Evolutionary conservation across 2,888 invertebrate genomes (phyloP), one percentile per base, ranked within the genome.

Genomic region (Drepana falcataria): DNA sequence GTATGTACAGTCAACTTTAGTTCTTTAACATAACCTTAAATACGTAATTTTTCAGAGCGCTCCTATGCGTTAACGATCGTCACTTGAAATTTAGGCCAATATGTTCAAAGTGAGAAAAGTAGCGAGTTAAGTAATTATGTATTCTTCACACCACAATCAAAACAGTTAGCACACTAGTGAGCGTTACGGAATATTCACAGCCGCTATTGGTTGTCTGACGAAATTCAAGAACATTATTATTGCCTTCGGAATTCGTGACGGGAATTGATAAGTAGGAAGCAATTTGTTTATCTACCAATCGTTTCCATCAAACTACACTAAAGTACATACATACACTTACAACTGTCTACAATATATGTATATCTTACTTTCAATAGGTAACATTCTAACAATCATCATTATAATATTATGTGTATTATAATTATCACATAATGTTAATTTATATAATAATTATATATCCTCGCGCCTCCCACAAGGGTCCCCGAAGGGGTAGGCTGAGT

Each of bases 81-180:
- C 70, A 73, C 66, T 64, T 69, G 55, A 52, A 59, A 71, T 74
- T 66, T 71, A 64, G 75, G 64, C 65, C 69, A 62, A 61, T 62
- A 60, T 53, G 55, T 57, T 55, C 53, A 53, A 60, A 63, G 79
- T 79, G 83, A 66, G 63, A 81, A 79, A 84, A 78, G 72, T 84
- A 75, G 79, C 83, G 66, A 71, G 73, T 79, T 77, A 76, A 72
- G 69, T 73, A 67, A 71, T 62, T 77, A 73, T 79, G 69, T 81
- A 75, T 69, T 69, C 75, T 83, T 85, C 75, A 66, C 81, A 72
- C 65, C 54, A 66, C 69, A 71, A 80, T 85, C 73, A 84, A 83
- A 79, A 74, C 75, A 69, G 72, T 80, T 76, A 77, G 73, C 75
- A 77, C 63, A 53, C 62, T 21, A 65, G 63, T 67, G 63, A 71